Base-by-base conservation (phyloP, 2,113 vertebrate species). In the Pholis gunnellus region DNA sequence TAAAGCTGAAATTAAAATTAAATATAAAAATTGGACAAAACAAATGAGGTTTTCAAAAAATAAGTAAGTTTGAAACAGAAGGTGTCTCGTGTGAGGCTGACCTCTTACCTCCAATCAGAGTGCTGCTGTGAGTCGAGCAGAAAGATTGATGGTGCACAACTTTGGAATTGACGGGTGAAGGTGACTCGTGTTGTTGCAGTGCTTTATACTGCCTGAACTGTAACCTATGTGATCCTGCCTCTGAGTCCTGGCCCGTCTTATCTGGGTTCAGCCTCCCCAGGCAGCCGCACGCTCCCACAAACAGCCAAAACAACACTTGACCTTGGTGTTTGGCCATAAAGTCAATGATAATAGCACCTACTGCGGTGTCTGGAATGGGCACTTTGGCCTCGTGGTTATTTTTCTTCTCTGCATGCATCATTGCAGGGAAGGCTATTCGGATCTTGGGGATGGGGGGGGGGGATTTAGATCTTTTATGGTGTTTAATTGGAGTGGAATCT, bases 261-360 rank as follows among this genome's bases (percentile, higher is more conserved):
- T 80, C 57, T 36, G 64, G 81, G 60, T 27, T 66, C 68, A 42
- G 80, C 59, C 75, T 78, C 88, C 81, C 78, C 67, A 56, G 68
- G 57, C 20, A 36, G 44, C 56, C 1, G 13, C 46, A n/a, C 20
- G 6, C 31, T 9, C 27, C 52, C 42, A 40, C 80, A 79, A 75
- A 85, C 77, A 82, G 31, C 60, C 54, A 38, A 67, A 82, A 83
- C 73, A 84, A 60, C 78, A 69, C 83, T 76, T 87, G 89, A 91
- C 91, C 91, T 94, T 94, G 89, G 46, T 57, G 54, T 65, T 61
- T 65, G 13, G 59, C 72, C 38, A 48, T 67, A 79, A 88, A 80
- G 90, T 89, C 86, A 75, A 73, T 71, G 70, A 68, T 89, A 89
- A 91, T 69, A 61, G 82, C 66, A 25, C n/a, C 50, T 20, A 76